These are phyloP conservation scores for Ichneumoninae sp. DNA, from an alignment of 2,888 invertebrate genomes.

Conservation along the genomic window DNA sequence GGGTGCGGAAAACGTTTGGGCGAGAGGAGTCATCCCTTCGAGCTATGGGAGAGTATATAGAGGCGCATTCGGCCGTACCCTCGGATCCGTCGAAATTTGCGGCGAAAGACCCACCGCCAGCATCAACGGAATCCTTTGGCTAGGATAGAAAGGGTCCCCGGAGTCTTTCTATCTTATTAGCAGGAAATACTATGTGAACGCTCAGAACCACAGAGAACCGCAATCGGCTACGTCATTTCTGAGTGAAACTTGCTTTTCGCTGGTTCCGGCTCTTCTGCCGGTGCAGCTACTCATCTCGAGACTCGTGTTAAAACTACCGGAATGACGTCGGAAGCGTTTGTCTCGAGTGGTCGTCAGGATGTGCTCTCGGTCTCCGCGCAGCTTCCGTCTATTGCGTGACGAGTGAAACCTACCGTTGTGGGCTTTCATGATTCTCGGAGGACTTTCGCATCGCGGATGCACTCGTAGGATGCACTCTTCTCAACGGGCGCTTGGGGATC, in stretches of 20 bases:
- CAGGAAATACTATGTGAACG: background rate
- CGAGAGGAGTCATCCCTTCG: constrained; percentile 57
- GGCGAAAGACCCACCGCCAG: constrained; percentile 39
- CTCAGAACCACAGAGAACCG: constrained; percentile 4
- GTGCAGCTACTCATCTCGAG: constrained; percentile 53
- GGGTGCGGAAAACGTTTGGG: constrained; percentile 33
- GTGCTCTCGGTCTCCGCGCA: constrained; percentile 23
- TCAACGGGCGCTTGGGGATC: background rate
- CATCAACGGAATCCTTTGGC: constrained; percentile 44
- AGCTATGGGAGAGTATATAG: constrained; percentile 13
- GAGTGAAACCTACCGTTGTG: constrained; percentile 50
- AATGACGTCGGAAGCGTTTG: constrained; percentile 68
- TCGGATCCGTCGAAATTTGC: constrained; percentile 54
- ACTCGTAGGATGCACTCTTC: constrained; percentile 15
- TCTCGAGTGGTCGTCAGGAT: constrained; percentile 56
- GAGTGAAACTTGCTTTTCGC: constrained; percentile 14
- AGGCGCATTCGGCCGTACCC: constrained; percentile 36
- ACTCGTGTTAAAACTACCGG: constrained; percentile 70
- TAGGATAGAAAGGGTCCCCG: constrained; percentile 8
- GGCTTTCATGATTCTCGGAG: constrained; percentile 39
- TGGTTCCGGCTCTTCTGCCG: constrained; percentile 3
- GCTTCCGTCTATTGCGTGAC: constrained; percentile 22
- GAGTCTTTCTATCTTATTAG: background rate
- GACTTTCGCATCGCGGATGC: constrained; percentile 36
- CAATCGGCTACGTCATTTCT: constrained; percentile 22